Conservation (phyloP, 2,797 vertebrate genomes). For the Spondyliosoma cantharus region DNA sequence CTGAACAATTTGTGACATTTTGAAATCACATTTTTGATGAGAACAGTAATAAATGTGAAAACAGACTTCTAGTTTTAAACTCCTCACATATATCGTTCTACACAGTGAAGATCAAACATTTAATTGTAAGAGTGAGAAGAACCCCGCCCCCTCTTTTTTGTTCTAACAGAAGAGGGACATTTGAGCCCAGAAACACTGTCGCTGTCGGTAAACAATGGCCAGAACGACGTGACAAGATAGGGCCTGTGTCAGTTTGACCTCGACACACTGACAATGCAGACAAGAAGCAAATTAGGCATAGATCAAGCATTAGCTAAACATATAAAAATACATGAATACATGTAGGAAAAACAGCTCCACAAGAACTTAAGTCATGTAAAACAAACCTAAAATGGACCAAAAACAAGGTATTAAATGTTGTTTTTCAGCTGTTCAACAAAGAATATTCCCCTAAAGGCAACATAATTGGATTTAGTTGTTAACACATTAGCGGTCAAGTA, state of each 20-base stretch:
- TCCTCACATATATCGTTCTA: too few species aligned
- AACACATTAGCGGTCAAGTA: conserved; percentile 48
- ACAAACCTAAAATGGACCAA: conserved; percentile 1
- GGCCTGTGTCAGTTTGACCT: conserved; percentile 36
- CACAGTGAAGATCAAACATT: too few species aligned
- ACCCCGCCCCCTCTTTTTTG: too few species aligned
- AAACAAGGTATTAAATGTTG: conserved; percentile 14
- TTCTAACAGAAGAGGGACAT: too few species aligned
- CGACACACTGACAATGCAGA: conserved; percentile 14
- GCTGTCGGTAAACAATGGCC: conserved; percentile 44
- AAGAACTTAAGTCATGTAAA: not conserved
- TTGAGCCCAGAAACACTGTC: conserved; percentile 7
- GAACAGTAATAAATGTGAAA: too few species aligned
- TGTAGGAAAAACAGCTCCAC: not conserved
- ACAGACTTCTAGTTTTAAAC: too few species aligned
- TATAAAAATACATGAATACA: conserved; percentile 13
- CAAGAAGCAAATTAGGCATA: conserved; percentile 22
- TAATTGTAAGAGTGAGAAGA: too few species aligned
- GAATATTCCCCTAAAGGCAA: conserved; percentile 19
- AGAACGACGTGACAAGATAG: conserved; percentile 49
- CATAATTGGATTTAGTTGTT: conserved; percentile 12
- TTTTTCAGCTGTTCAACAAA: conserved; percentile 33
- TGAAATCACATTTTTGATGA: too few species aligned
- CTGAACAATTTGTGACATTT: too few species aligned
- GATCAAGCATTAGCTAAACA: conserved; percentile 8